Evolutionary conservation across 2,113 vertebrate genomes (phyloP).

Genomic region (Lamprologus speciosus): DNA sequence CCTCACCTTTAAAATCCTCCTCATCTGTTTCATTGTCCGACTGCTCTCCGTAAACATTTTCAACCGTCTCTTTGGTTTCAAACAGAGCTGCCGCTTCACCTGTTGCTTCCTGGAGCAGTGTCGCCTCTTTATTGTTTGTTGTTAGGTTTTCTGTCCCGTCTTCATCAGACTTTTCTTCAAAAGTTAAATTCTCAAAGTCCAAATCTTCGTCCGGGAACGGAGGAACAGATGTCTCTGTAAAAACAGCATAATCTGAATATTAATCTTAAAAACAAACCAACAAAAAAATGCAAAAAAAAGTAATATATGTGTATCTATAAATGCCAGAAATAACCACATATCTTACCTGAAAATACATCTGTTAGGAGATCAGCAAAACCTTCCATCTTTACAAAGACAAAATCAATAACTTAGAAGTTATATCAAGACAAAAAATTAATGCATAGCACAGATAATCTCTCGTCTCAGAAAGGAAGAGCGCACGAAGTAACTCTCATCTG

Average conservation of each 20-base stretch:
- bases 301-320: accelerated
- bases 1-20: background rate
- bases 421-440: background rate
- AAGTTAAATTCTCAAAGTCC: conserved; percentile 56
- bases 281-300: background rate
- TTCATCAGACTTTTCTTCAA: conserved; percentile 20
- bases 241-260: background rate
- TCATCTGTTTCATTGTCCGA: background rate
- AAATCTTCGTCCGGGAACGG: conserved; percentile 42
- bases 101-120: conserved; percentile 21
- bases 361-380: conserved; percentile 45
- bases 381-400: conserved; percentile 54
- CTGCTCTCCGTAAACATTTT: background rate
- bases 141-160: background rate
- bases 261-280: background rate
- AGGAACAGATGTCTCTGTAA: conserved; percentile 32
- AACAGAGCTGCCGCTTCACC: background rate
- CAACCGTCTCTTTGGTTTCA: background rate
- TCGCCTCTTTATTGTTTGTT: conserved; percentile 1
- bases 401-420: background rate
- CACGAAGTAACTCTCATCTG: conserved; percentile 14
- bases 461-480: conserved; percentile 19
- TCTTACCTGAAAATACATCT: conserved; percentile 65
- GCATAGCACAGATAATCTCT: background rate
- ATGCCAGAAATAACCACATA: background rate